Evolutionary conservation across 30 jellyfish, hydroid and myxozoan species (phyloP), one percentile per base, ranked within the genome.

Genomic region (Aurelia coerulea): DNA sequence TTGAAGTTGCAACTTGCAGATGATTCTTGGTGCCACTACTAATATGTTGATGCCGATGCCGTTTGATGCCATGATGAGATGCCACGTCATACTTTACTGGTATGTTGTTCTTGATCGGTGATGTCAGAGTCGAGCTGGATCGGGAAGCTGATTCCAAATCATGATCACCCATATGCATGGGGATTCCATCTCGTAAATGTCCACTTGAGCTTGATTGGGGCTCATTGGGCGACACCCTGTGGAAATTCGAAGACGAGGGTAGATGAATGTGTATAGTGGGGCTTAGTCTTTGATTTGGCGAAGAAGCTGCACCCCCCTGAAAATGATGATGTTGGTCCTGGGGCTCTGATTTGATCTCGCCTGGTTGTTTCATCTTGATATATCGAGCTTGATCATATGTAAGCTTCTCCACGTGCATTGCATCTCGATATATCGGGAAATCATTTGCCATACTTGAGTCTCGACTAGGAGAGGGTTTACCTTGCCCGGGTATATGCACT

Each of bases 221-320:
- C 3, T 65, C 72, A 17, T 63, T 53, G 18, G 39, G 72, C 5
- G 88, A 63, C 17, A n/a, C 51, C 23, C 29, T n/a, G 33, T 76
- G 86, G 34, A 34, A 63, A 51, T 64, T 52, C 1, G 72, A 19
- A 18, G 80, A 58, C 29, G 86, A 68, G 70, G 92, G 92, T 8
- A 49, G 83, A 65, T 83, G 92, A 14, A 83, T 62, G 77, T 73
- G 92, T 15, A 72, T 37, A 4, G 92, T 50, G 10, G 92, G 92
- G 62, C 83, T 65, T 37, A 58, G 12, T 14, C 53, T 83, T 35
- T 71, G 76, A 17, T 18, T 41, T 14, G 80, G 91, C 9, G 91
- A 81, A 1, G 86, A 13, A 14, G 68, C 80, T 6, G 78, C 34
- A 4, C 74, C 64, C 71, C 70, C 70, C 15, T n/a, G 70, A 60